Evolutionary conservation across 2,797 vertebrate genomes (phyloP).

Genomic region (Anolis apletophallus): DNA sequence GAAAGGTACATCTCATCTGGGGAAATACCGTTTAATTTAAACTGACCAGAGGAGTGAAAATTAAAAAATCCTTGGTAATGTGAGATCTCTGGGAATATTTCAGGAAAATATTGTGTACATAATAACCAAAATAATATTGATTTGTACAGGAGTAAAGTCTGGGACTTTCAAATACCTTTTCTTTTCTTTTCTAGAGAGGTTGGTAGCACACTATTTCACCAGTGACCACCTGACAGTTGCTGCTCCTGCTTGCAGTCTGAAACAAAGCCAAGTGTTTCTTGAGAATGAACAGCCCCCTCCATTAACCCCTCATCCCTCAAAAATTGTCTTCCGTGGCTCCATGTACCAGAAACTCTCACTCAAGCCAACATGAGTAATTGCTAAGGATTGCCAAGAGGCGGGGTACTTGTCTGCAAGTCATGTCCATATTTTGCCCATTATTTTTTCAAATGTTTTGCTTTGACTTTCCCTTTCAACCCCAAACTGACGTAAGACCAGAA

Average conservation of each 20-base stretch:
- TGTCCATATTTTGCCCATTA: neutral
- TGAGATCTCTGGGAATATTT: too few species aligned
- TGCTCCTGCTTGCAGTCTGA: slow-evolving; percentile 1
- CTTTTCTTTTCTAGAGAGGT: too few species aligned
- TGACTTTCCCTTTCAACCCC: neutral
- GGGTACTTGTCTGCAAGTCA: neutral
- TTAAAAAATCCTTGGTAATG: too few species aligned
- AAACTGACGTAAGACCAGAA: neutral
- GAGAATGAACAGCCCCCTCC: neutral
- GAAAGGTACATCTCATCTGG: too few species aligned
- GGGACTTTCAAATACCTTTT: too few species aligned
- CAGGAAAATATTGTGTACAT: too few species aligned
- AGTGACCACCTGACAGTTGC: neutral
- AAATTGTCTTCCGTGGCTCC: neutral
- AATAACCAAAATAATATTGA: too few species aligned
- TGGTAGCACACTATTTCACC: neutral
- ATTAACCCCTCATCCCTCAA: neutral
- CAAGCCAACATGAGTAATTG: neutral
- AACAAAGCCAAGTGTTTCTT: neutral
- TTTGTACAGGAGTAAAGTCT: too few species aligned
- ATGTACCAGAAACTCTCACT: neutral
- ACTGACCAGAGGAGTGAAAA: too few species aligned
- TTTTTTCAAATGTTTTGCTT: neutral
- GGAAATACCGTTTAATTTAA: too few species aligned
- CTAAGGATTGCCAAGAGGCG: neutral